Evolutionary conservation across 2,888 invertebrate species (phyloP).

Genomic region (Rugalucina vietnamica): DNA sequence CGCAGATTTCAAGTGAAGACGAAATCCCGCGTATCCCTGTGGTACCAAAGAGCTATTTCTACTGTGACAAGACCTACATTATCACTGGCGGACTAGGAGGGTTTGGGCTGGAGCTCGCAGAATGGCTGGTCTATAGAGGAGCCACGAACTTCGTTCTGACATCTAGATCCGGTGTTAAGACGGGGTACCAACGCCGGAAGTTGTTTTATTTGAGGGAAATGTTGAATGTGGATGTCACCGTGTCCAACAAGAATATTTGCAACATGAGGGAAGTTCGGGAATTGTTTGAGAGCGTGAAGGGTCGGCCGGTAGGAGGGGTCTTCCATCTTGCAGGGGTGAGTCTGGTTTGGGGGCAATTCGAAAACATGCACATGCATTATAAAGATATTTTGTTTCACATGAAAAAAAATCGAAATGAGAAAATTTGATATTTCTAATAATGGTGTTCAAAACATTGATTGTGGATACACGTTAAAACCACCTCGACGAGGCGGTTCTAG

Average conservation of each 20-base stretch:
- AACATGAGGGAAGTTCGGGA: conserved; percentile 88
- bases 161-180: conserved; percentile 92
- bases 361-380: not conserved
- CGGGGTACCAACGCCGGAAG: conserved; percentile 96
- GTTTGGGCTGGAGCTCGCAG: conserved; percentile 95
- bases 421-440: not conserved
- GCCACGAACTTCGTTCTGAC: conserved; percentile 93
- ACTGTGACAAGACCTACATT: conserved; percentile 85
- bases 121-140: conserved; percentile 90
- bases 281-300: conserved; percentile 89
- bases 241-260: conserved; percentile 90
- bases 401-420: not conserved
- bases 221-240: conserved; percentile 87
- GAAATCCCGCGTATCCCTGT: conserved; percentile 85
- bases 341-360: conserved; percentile 17
- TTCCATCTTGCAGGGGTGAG: conserved; percentile 95
- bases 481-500: not conserved
- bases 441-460: not conserved
- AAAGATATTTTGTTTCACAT: not conserved
- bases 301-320: conserved; percentile 91
- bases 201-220: conserved; percentile 86
- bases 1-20: not conserved
- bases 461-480: not conserved
- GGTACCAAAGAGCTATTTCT: conserved; percentile 92
- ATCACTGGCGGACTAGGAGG: conserved; percentile 95